Conservation (phyloP, 2,113 vertebrate genomes). For the Rhinoderma darwinii region DNA sequence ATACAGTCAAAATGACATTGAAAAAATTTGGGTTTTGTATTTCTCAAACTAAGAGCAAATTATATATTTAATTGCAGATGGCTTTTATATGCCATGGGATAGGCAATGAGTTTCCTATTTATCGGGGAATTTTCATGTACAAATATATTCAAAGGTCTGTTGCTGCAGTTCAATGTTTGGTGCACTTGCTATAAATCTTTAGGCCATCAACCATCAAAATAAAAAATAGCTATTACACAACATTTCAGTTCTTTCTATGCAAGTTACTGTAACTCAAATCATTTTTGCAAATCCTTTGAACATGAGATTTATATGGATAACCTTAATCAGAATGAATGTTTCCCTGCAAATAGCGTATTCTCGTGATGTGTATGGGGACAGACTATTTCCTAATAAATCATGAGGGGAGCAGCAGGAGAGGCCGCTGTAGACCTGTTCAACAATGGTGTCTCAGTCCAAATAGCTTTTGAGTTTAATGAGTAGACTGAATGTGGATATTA, state of each 20-base stretch:
- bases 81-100: background rate
- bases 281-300: constrained; percentile 42
- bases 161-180: background rate
- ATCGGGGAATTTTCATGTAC: background rate
- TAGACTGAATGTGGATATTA: constrained; percentile 43
- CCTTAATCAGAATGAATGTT: constrained; percentile 31
- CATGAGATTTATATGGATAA: constrained; percentile 45
- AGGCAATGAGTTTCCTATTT: background rate
- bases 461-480: constrained; percentile 54
- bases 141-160: constrained; percentile 8
- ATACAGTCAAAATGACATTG: too few species aligned
- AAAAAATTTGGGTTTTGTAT: background rate
- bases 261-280: constrained; percentile 24
- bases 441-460: constrained; percentile 52
- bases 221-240: background rate
- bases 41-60: background rate
- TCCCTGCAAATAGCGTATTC: constrained; percentile 28
- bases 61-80: background rate
- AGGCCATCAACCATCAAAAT: background rate
- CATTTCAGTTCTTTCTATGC: background rate
- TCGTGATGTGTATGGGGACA: constrained; percentile 16
- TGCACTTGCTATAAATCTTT: constrained; percentile 9
- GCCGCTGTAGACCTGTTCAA: constrained; percentile 20
- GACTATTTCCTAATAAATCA: constrained; percentile 46
- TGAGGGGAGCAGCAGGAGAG: constrained; percentile 30